Evolutionary conservation across 2,888 invertebrate genomes (phyloP), one percentile per base, ranked within the genome.

Genomic region (Rosalia funebris): DNA sequence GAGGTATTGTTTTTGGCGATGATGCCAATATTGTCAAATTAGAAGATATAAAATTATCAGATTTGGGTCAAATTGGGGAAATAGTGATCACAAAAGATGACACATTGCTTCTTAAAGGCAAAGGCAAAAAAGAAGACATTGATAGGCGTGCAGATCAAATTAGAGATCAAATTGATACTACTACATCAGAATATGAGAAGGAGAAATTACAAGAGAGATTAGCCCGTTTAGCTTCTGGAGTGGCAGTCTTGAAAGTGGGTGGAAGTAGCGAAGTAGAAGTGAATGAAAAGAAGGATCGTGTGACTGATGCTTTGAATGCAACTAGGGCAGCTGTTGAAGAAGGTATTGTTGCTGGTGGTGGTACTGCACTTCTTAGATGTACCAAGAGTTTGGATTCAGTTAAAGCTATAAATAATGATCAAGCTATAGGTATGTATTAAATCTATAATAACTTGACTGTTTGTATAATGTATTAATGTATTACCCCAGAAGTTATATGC

Each of bases 331-430:
- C 84, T 46, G 81, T 84, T 42, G 84, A 83, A 71, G 84, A 84
- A 73, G 84, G 84, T 48, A 82, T 84, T 59, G 83, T 84, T 12
- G 79, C 84, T 41, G 84, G 84, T 25, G 84, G 84, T 65, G 84
- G 84, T 54, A 82, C 82, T 53, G 82, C 84, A 44, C 72, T 84
- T 25, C 71, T 84, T 46, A 77, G 82, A 62, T 82, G 82, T 67
- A 76, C 79, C 19, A 60, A 68, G 41, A 77, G 77, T 57, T 72
- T 83, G 44, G 78, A 78, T 45, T 50, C 69, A 1, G 55, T 83
- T 12, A 79, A 79, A 62, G 69, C 79, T 2, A 63, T 62, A 7
- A 83, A 82, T 66, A 74, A 73, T 5, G 83, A 84, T 61, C 82
- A 83, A 70, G 74, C 77, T 42, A 79, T 79, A 55, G 82, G 82